Percentiles rank a stretch among this genome's conserved stretches.
Conservation (phyloP, 1,140 invertebrate species). For the Antheraea mylitta region DNA sequence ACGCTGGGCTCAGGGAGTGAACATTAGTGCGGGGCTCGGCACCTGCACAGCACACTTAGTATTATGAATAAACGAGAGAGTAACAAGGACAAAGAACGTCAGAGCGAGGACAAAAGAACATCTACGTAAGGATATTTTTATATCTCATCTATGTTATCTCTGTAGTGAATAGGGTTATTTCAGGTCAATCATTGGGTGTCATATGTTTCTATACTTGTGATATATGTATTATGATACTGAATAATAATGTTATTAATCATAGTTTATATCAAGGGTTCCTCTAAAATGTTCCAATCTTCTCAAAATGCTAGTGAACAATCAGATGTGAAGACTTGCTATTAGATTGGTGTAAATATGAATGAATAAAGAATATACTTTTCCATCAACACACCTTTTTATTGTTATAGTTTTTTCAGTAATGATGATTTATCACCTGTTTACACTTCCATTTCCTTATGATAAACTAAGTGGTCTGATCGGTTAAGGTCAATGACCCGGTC, state of each 20-base stretch:
- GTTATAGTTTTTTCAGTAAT: no score
- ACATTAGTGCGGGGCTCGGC: conserved; percentile 58
- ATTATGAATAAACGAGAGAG: conserved; percentile 78
- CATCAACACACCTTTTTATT: no score
- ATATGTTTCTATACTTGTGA: neutral
- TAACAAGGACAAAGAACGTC: conserved; percentile 75
- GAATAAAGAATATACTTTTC: no score
- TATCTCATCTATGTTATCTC: neutral
- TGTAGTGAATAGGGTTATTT: neutral
- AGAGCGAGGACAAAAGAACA: conserved; percentile 74
- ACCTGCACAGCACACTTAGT: conserved; percentile 66
- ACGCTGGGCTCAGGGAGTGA: conserved; percentile 62
- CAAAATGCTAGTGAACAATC: neutral
- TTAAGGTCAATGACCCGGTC: no score
- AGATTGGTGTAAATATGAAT: neutral
- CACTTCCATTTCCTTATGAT: no score
- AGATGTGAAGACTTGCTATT: neutral
- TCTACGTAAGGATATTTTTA: conserved; percentile 59
- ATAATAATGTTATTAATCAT: conserved; percentile 4
- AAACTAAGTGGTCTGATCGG: no score
- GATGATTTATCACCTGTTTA: no score
- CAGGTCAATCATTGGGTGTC: neutral
- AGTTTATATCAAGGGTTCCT: no score
- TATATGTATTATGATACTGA: conserved; percentile 16
- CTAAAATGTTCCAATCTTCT: neutral